A percentile compares a stretch with the other conserved stretches of the same genome.
Evolutionary conservation across 2,888 invertebrate genomes (phyloP).

Genomic region (Caenorhabditis macrosperma): DNA sequence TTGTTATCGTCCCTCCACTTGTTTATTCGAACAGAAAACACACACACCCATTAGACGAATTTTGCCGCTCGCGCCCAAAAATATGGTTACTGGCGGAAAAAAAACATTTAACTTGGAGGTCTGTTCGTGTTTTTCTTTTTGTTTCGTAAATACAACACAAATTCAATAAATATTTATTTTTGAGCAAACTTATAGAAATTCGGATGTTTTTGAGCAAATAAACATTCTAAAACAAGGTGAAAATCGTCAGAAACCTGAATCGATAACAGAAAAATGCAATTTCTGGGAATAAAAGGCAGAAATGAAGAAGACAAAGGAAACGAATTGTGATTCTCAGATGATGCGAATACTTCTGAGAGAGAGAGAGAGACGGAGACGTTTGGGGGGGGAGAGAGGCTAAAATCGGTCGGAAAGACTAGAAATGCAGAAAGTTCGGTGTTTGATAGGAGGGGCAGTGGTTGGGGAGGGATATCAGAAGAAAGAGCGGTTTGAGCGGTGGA

Average conservation of each 20-base stretch:
- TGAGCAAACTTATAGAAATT: conserved; percentile 51
- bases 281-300: conserved; percentile 47
- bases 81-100: too few relatives aligned
- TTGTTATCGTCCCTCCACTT: too few relatives aligned
- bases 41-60: too few relatives aligned
- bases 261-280: conserved; percentile 48
- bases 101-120: too few relatives aligned
- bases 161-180: conserved; percentile 48
- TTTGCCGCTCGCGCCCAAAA: too few relatives aligned
- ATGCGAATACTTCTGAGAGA: conserved; percentile 47
- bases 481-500: conserved; percentile 3
- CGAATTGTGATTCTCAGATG: conserved; percentile 36
- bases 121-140: neutral
- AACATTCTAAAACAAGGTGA: conserved; percentile 14
- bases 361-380: conserved; percentile 4
- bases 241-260: conserved; percentile 50
- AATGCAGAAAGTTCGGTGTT: conserved; percentile 38
- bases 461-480: conserved; percentile 6
- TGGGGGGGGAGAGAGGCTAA: neutral
- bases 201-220: conserved; percentile 57
- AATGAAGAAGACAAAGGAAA: too few relatives aligned
- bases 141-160: too few relatives aligned
- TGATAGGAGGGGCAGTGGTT: conserved; percentile 1
- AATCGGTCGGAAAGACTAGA: conserved; percentile 49
- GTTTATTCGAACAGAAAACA: too few relatives aligned